Evolutionary conservation across 2,797 vertebrate genomes (phyloP).

Genomic region (Xerus rutilus): DNA sequence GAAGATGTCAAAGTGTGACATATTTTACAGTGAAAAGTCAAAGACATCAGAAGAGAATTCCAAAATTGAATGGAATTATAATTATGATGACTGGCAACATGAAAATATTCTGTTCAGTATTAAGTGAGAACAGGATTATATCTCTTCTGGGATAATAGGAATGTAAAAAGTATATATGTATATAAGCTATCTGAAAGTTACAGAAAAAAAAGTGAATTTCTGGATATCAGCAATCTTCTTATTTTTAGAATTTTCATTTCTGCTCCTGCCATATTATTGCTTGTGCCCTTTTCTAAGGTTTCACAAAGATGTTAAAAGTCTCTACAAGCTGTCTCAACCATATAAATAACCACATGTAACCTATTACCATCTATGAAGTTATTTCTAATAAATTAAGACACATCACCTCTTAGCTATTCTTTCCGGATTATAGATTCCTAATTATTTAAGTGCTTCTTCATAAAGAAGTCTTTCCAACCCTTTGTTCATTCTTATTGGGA

Average conservation of each 20-base stretch:
- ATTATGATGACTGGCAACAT: background rate
- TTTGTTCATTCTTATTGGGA: slow-evolving; percentile 60
- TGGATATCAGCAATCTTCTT: background rate
- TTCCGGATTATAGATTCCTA: slow-evolving; percentile 54
- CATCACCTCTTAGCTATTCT: slow-evolving; percentile 45
- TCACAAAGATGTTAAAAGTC: slow-evolving; percentile 27
- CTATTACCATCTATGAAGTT: slow-evolving; percentile 60
- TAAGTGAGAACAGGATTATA: background rate
- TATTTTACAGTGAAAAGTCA: background rate
- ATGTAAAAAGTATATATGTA: background rate
- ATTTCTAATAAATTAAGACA: slow-evolving; percentile 68
- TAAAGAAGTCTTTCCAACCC: background rate
- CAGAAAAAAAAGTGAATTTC: background rate
- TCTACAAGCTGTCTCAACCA: background rate
- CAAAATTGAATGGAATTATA: background rate
- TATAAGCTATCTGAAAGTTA: background rate
- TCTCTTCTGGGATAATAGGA: background rate
- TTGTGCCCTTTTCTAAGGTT: slow-evolving; percentile 28
- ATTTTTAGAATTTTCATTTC: background rate
- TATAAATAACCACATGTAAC: slow-evolving; percentile 57
- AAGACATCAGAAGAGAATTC: background rate
- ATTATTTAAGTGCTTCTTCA: slow-evolving; percentile 59
- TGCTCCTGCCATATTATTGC: background rate
- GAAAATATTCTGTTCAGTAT: background rate
- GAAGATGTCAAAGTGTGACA: background rate